Percentiles rank a stretch among this genome's conserved stretches.
These are phyloP conservation scores for Rhadina sibilatrix DNA, from an alignment of 2,113 vertebrate genomes.

Conservation along the genomic window DNA sequence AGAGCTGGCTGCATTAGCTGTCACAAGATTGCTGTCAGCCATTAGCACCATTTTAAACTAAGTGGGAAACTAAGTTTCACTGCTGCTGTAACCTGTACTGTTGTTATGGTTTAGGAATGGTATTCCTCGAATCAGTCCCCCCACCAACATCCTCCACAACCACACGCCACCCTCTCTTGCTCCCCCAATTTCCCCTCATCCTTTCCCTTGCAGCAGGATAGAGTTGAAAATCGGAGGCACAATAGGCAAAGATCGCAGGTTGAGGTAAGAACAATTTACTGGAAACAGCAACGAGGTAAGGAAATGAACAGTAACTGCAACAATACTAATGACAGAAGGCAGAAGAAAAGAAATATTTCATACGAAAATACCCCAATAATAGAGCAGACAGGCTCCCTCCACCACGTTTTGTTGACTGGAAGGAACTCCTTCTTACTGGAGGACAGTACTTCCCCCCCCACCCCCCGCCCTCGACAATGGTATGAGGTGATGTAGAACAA, in stretches of 20 bases:
- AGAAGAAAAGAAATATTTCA: neutral
- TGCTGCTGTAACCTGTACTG: neutral
- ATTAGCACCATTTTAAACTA: neutral
- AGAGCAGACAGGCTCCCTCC: accelerated
- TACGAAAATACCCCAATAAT: accelerated
- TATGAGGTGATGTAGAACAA: neutral
- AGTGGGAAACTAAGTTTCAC: neutral
- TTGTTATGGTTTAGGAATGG: neutral
- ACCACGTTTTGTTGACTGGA: neutral
- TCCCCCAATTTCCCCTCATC: neutral
- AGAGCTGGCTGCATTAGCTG: neutral
- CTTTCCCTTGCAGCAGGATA: neutral
- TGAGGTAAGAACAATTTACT: neutral
- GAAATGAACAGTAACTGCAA: neutral
- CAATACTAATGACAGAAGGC: neutral
- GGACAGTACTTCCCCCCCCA: neutral
- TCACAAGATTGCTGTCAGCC: neutral
- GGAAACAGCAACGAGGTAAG: neutral
- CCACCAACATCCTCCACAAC: neutral
- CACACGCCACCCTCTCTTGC: accelerated
- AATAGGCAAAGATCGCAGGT: accelerated
- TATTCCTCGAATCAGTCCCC: neutral
- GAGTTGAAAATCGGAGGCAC: neutral
- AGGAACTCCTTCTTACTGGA: neutral
- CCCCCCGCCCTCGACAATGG: accelerated